A percentile compares a stretch with the other conserved stretches of the same genome.
These are phyloP conservation scores for Pandion haliaetus DNA, from an alignment of 2,113 vertebrate genomes.

Conservation along the genomic window DNA sequence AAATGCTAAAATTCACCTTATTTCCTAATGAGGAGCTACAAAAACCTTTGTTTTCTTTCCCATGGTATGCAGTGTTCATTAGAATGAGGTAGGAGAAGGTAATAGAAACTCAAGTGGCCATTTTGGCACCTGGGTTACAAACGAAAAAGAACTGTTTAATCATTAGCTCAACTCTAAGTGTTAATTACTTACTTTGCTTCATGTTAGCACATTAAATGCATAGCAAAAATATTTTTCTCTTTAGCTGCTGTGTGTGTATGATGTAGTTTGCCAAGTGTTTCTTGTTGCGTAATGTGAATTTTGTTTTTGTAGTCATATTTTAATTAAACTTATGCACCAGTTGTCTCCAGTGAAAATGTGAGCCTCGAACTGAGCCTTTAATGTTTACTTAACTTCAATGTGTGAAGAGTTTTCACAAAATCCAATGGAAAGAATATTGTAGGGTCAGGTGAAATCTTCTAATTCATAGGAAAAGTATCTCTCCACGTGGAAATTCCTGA, in stretches of 20 bases:
- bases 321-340: neutral
- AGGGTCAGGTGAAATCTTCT: neutral
- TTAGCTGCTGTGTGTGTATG: neutral
- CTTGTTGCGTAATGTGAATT: neutral
- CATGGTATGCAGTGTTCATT: neutral
- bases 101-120: neutral
- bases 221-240: neutral
- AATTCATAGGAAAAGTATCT: neutral
- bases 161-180: neutral
- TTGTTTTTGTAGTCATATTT: neutral
- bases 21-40: neutral
- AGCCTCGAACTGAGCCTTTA: neutral
- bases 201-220: neutral
- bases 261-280: neutral
- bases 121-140: neutral
- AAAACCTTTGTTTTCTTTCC: neutral
- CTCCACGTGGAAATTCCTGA: neutral
- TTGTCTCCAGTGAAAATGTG: neutral
- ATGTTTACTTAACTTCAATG: neutral
- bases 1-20: neutral
- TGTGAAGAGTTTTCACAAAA: neutral
- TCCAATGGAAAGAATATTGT: neutral
- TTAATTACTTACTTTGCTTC: conserved; percentile 7
- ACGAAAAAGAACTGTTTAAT: neutral
- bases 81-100: neutral